A percentile compares a stretch with the other conserved stretches of the same genome.
Conservation (phyloP, 2,797 vertebrate species). For the Crenichthys baileyi region DNA sequence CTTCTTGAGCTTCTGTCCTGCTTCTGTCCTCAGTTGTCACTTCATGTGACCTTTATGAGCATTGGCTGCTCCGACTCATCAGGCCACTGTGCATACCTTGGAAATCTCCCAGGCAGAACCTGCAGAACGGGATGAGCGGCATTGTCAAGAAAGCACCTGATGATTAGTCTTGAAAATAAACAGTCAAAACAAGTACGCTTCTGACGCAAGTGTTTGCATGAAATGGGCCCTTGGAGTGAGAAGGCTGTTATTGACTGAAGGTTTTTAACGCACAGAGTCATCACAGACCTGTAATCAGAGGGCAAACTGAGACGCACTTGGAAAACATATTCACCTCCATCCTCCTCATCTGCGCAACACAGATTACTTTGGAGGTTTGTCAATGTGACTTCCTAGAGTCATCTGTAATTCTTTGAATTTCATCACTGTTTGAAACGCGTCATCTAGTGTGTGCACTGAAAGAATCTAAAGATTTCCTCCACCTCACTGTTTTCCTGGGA, state of each 20-base stretch:
- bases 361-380: not conserved
- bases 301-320: not conserved
- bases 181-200: not conserved
- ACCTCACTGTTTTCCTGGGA: not conserved
- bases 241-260: not conserved
- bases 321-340: not conserved
- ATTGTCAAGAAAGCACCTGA: constrained; percentile 21
- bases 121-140: constrained; percentile 47
- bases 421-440: not conserved
- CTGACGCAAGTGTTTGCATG: constrained; percentile 33
- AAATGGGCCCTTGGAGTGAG: constrained; percentile 3
- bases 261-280: not conserved
- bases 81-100: not conserved
- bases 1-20: constrained; percentile 21
- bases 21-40: constrained; percentile 8
- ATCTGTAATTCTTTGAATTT: not conserved
- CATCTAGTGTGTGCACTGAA: not conserved
- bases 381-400: not conserved
- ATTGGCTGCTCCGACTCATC: constrained; percentile 14
- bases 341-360: not conserved
- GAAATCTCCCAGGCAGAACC: constrained; percentile 45
- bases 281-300: not conserved
- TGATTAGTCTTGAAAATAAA: not conserved
- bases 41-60: not conserved
- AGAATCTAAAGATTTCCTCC: not conserved